Evolutionary conservation across 2,888 invertebrate species (phyloP), one percentile per base, ranked within the genome.

Genomic region (Cerceris ruficornis): DNA sequence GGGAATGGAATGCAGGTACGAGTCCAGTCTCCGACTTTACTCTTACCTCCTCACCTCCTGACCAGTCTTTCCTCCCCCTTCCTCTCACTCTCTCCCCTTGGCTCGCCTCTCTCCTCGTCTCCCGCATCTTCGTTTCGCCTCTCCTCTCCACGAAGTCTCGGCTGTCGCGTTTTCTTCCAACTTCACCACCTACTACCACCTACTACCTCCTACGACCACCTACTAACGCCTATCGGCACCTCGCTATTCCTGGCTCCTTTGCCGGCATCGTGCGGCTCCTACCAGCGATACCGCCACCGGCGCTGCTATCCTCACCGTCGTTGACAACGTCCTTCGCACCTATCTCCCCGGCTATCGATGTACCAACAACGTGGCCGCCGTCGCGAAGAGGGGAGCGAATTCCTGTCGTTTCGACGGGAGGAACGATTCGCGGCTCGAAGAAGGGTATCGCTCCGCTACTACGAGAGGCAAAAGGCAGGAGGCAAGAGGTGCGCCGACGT

Each of bases 1-100:
- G 92, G 92, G 92, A 92, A 92, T 91, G 92, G 92, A 92, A 92
- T 92, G 92, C 91, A 91, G 92, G 90, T 91, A 91, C 90, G 88
- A 91, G 90, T 90, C 90, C 90, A 88, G 87, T 89, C 87, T 86
- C 87, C 86, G 86, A 79, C 77, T 82, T 82, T 76, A 77, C 86
- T 84, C 89, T 85, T 84, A 85, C 84, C 83, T 83, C 84, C 84
- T 83, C 82, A 65, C 82, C 81, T 77, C 82, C 87, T 85, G 82
- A 83, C 87, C 84, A 81, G 80, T 81, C 85, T 79, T 86, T 73
- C 82, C 83, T 50, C 72, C 59, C 64, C 61, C 74, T 49, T 57
- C 59, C 59, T 69, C 76, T 61, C 62, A 52, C 61, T 57, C 69
- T 64, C 59, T 58, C 69, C 64, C 62, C 62, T 79, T 76, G 43